Percentiles rank a stretch among this genome's conserved stretches.
Evolutionary conservation across 2,888 invertebrate species (phyloP).

Genomic region (Troides oblongomaculatus): DNA sequence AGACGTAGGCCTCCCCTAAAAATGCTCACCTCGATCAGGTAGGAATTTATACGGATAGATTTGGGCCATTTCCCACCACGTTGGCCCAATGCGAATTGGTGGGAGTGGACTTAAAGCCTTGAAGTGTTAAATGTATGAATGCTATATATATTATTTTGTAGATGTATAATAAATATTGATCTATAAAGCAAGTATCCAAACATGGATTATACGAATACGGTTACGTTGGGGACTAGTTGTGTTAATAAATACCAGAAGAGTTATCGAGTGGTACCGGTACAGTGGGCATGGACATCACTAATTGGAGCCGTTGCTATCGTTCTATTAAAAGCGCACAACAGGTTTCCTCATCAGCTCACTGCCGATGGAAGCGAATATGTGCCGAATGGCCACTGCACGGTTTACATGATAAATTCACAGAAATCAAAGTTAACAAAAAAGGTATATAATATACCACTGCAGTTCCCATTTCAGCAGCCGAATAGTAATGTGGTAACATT

Average conservation of each 20-base stretch:
- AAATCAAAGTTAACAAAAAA: too few species aligned
- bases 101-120: too few species aligned
- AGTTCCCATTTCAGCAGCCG: too few species aligned
- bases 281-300: slow-evolving; percentile 20
- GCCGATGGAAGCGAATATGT: slow-evolving; percentile 35
- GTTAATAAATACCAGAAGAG: slow-evolving; percentile 12
- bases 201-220: background rate
- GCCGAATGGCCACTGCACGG: slow-evolving; percentile 30
- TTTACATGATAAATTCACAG: slow-evolving; percentile 24
- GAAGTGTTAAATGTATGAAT: too few species aligned
- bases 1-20: too few species aligned
- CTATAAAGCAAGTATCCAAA: background rate
- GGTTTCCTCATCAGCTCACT: slow-evolving; percentile 48
- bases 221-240: background rate
- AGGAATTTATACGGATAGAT: too few species aligned
- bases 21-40: too few species aligned
- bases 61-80: too few species aligned
- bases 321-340: slow-evolving; percentile 40
- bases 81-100: too few species aligned
- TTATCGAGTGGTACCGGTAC: slow-evolving; percentile 8
- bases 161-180: background rate
- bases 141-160: too few species aligned
- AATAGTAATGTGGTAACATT: too few species aligned
- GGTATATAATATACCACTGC: too few species aligned
- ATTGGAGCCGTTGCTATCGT: slow-evolving; percentile 21